Conservation (phyloP, 2,888 invertebrate genomes). For the Mesoligia furuncula region DNA sequence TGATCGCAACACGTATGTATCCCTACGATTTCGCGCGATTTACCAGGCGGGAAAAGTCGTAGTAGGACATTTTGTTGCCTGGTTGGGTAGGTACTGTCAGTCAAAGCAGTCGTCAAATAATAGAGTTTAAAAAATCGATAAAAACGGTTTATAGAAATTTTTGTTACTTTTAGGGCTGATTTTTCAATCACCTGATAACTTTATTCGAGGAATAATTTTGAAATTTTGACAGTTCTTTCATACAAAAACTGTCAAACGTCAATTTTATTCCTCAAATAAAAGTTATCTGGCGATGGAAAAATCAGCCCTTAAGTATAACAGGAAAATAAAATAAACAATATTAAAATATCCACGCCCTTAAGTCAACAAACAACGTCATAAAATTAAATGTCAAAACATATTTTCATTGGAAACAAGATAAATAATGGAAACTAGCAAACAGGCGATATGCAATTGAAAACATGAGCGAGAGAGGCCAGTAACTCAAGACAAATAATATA, state of each 20-base stretch:
- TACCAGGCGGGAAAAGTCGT: neutral
- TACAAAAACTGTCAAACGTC: no score
- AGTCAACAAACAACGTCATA: conserved; percentile 79
- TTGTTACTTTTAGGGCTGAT: no score
- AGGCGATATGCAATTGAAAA: conserved; percentile 83
- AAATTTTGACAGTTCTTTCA: no score
- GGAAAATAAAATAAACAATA: conserved; percentile 22
- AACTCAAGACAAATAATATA: conserved; percentile 81
- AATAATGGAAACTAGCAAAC: conserved; percentile 85
- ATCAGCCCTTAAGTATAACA: no score
- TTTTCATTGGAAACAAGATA: conserved; percentile 88
- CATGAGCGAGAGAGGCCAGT: conserved; percentile 80
- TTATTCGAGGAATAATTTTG: no score
- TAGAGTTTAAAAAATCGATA: neutral
- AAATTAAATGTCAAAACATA: conserved; percentile 83
- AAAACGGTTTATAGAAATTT: neutral
- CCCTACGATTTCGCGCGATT: neutral
- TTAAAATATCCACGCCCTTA: conserved; percentile 46
- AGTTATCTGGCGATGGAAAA: no score
- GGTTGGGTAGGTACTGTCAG: neutral
- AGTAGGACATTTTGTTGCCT: neutral
- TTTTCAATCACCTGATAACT: no score
- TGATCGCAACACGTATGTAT: neutral
- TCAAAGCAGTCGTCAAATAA: neutral
- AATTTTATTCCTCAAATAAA: no score